Evolutionary conservation across 2,113 vertebrate genomes (phyloP).

Genomic region (Xyrauchen texanus): DNA sequence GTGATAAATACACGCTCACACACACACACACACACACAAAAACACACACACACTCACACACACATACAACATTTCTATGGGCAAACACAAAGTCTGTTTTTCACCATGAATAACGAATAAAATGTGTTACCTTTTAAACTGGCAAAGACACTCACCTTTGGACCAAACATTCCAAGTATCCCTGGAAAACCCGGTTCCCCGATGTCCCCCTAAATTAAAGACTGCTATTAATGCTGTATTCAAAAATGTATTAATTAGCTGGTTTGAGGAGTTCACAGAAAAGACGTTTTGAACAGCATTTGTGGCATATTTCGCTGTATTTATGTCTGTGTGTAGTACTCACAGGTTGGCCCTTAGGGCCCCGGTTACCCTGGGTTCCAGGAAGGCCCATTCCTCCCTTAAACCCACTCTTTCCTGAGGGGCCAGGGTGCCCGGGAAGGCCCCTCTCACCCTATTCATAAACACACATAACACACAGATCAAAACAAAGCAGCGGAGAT

Average conservation of each 20-base stretch:
- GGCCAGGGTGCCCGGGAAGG: slow-evolving; percentile 85
- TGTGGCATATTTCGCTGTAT: neutral
- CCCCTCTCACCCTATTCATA: slow-evolving; percentile 86
- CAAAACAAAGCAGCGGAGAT: neutral
- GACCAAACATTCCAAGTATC: slow-evolving; percentile 88
- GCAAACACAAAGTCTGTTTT: too few species aligned
- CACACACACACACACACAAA: too few species aligned
- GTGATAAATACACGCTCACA: too few species aligned
- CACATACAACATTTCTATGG: too few species aligned
- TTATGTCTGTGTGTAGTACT: slow-evolving; percentile 62
- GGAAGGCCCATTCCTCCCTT: slow-evolving; percentile 85
- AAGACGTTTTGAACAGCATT: neutral
- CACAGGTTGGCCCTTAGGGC: slow-evolving; percentile 90
- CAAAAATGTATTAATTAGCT: neutral
- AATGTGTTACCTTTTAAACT: neutral
- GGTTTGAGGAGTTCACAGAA: neutral
- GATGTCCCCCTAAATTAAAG: slow-evolving; percentile 81
- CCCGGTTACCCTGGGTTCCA: slow-evolving; percentile 82
- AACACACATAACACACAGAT: neutral
- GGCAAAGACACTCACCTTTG: slow-evolving; percentile 78
- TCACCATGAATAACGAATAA: neutral
- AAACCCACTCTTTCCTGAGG: slow-evolving; percentile 86
- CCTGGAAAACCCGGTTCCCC: slow-evolving; percentile 91
- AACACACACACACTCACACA: too few species aligned
- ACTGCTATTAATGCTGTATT: neutral